phyloP scores from a whole-genome alignment of 2,888 invertebrate species.

The Agonopterix subpropinquella region DNA sequence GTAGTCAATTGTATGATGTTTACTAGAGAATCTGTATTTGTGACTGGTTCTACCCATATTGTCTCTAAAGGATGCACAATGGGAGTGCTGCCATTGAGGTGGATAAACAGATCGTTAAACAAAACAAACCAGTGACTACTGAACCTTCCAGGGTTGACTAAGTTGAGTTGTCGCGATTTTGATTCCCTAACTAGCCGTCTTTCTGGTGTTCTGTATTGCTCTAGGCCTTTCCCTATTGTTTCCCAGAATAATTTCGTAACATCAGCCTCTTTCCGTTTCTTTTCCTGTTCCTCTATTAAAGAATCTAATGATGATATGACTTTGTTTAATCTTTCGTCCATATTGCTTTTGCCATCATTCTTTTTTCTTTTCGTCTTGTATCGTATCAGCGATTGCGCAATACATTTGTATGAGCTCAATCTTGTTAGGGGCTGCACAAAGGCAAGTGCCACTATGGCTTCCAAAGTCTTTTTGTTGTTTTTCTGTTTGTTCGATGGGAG shows the following conservation, averaged over 20 bases:
- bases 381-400: slow-evolving; percentile 73
- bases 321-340: slow-evolving; percentile 73
- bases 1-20: slow-evolving; percentile 82
- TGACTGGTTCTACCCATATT: slow-evolving; percentile 86
- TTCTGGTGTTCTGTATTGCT: slow-evolving; percentile 77
- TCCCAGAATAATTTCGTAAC: slow-evolving; percentile 85
- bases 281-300: slow-evolving; percentile 78
- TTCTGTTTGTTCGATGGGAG: slow-evolving; percentile 71
- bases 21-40: slow-evolving; percentile 78
- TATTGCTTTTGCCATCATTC: slow-evolving; percentile 52
- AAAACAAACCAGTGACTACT: slow-evolving; percentile 88
- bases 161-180: slow-evolving; percentile 79
- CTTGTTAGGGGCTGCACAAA: slow-evolving; percentile 78
- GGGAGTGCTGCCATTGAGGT: slow-evolving; percentile 80
- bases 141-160: slow-evolving; percentile 83
- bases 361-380: slow-evolving; percentile 61
- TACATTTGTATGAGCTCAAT: slow-evolving; percentile 78
- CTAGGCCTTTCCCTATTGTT: slow-evolving; percentile 78
- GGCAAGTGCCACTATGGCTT: slow-evolving; percentile 76
- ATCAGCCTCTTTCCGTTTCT: slow-evolving; percentile 79
- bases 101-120: slow-evolving; percentile 87
- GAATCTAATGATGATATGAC: slow-evolving; percentile 77
- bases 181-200: slow-evolving; percentile 88
- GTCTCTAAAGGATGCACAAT: slow-evolving; percentile 81
- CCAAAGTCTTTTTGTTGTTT: slow-evolving; percentile 71